Percentiles rank a stretch among this genome's conserved stretches.
Evolutionary conservation across 2,888 invertebrate species (phyloP).

Genomic region (Palloptera scutellata): DNA sequence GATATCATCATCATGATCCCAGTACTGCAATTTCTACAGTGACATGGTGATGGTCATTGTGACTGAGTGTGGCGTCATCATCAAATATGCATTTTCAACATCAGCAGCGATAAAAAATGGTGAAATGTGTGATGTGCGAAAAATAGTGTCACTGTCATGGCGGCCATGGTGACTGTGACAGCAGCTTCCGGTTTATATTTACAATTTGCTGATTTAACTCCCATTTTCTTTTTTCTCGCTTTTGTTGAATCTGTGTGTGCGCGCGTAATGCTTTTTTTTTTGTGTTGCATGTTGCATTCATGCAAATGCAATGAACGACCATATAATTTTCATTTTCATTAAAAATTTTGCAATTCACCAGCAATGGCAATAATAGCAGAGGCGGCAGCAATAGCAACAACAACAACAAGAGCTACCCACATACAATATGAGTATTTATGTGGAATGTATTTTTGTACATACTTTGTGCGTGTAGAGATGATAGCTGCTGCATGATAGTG

Average conservation of each 20-base stretch:
- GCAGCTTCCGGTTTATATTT: no score
- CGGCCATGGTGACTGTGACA: background rate
- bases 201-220: no score
- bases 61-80: conserved; percentile 7
- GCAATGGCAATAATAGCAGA: background rate
- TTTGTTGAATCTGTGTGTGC: background rate
- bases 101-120: background rate
- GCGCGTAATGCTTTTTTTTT: background rate
- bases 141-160: conserved; percentile 7
- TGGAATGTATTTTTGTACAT: conserved; percentile 1
- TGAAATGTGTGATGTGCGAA: conserved; percentile 2
- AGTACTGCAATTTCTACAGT: no score
- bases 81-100: conserved; percentile 15
- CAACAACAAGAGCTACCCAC: background rate
- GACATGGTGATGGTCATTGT: no score
- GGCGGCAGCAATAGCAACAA: conserved; percentile 4
- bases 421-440: background rate
- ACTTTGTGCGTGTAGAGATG: conserved; percentile 1
- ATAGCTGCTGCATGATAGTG: background rate
- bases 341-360: no score
- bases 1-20: no score
- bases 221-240: background rate
- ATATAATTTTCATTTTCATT: no score
- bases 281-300: no score
- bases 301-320: no score